phyloP scores from a whole-genome alignment of 2,888 invertebrate genomes.

The Deilephila elpenor region DNA sequence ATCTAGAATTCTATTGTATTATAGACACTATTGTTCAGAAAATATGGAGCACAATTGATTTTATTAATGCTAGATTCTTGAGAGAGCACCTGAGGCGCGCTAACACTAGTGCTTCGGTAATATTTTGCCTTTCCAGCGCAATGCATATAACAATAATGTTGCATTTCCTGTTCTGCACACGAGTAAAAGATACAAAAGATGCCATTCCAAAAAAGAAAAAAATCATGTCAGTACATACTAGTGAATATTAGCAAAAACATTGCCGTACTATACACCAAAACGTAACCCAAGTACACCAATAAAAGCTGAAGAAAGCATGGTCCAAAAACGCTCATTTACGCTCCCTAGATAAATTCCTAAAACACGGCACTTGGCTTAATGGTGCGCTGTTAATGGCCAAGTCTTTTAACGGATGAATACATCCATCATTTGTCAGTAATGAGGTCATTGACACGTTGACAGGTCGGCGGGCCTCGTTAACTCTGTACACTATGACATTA shows the following conservation, averaged over 20 bases:
- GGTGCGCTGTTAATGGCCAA: constrained; percentile 65
- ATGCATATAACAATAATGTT: too few species aligned
- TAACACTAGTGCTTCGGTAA: too few species aligned
- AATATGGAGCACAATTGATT: too few species aligned
- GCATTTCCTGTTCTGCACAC: too few species aligned
- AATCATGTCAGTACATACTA: neutral
- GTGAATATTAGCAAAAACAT: neutral
- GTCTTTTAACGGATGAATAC: constrained; percentile 71
- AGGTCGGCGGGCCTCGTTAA: constrained; percentile 49
- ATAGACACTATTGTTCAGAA: too few species aligned
- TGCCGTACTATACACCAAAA: neutral
- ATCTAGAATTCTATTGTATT: too few species aligned
- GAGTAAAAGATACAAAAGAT: neutral
- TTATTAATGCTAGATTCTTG: too few species aligned
- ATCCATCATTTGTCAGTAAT: constrained; percentile 75
- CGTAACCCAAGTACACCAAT: neutral
- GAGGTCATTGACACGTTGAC: constrained; percentile 70
- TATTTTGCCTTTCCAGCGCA: too few species aligned
- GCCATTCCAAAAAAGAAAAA: neutral
- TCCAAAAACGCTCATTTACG: constrained; percentile 33
- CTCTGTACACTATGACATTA: constrained; percentile 49
- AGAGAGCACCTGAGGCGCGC: too few species aligned
- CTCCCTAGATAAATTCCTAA: constrained; percentile 57
- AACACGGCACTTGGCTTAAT: constrained; percentile 62
- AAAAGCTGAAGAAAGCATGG: constrained; percentile 4